phyloP scores from a whole-genome alignment of 2,113 vertebrate species.

The Panthera tigris region DNA sequence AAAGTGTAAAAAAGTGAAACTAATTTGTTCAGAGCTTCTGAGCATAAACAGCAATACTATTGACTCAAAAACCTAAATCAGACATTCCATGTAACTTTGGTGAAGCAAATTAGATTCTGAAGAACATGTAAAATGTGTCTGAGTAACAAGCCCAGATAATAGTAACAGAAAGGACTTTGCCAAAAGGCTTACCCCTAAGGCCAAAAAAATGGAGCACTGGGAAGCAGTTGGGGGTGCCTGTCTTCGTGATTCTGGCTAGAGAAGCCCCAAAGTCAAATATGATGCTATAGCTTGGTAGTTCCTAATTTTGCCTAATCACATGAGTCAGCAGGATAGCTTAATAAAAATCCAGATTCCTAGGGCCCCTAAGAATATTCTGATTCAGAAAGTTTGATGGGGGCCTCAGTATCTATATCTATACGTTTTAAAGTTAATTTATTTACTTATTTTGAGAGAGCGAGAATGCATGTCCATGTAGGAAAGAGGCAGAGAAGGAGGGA shows the following conservation, averaged over 20 bases:
- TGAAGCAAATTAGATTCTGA: constrained; percentile 15
- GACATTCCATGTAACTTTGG: background rate
- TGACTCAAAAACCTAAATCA: background rate
- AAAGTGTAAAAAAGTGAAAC: background rate
- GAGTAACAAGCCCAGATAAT: background rate
- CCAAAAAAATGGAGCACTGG: background rate
- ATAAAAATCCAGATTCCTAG: background rate
- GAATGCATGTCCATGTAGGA: too few relatives aligned
- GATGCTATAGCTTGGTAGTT: background rate
- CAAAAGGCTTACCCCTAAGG: background rate
- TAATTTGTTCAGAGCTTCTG: background rate
- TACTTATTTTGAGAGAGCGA: too few relatives aligned
- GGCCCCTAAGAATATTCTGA: background rate
- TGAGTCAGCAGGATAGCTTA: background rate
- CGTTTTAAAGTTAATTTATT: too few relatives aligned
- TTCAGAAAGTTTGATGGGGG: background rate
- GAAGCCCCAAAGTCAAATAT: background rate
- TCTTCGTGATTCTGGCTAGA: background rate
- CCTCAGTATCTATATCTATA: background rate
- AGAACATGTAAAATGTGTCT: background rate
- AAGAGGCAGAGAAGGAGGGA: too few relatives aligned
- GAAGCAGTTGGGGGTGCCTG: background rate
- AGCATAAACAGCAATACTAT: background rate
- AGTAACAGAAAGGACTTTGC: background rate
- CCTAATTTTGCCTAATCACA: background rate